phyloP scores from a whole-genome alignment of 2,113 vertebrate genomes.

The Etia nguti region DNA sequence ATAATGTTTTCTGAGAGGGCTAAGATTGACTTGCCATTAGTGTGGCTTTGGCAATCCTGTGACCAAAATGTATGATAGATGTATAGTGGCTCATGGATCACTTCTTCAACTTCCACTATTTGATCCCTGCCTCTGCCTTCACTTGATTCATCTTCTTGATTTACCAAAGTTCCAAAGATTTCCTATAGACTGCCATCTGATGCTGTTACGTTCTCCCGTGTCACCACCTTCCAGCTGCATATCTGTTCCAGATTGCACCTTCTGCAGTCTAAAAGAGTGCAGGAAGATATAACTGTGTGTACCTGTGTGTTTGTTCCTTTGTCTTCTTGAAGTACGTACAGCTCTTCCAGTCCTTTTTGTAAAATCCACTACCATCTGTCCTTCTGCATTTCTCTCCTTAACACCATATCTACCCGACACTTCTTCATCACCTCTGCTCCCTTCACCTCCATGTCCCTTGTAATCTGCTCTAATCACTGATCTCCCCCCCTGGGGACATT shows the following conservation, averaged over 20 bases:
- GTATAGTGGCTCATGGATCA: no score
- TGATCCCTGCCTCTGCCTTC: no score
- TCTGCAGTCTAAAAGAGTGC: accelerated
- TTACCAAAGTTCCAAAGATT: neutral
- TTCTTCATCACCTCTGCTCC: neutral
- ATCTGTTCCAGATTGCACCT: neutral
- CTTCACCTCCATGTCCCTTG: neutral
- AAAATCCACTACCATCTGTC: neutral
- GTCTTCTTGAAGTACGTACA: neutral
- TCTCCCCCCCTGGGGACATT: neutral
- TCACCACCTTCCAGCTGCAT: neutral
- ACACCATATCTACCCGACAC: neutral
- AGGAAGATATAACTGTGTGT: neutral
- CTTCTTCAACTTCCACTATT: no score
- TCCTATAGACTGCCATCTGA: neutral
- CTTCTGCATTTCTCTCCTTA: neutral
- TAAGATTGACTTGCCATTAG: no score
- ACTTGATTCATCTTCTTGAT: neutral
- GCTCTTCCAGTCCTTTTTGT: accelerated
- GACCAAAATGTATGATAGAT: no score
- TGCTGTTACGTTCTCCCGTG: neutral
- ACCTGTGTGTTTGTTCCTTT: neutral
- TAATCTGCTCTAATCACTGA: neutral
- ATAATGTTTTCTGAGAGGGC: no score
- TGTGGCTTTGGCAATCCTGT: no score